Conservation (phyloP, 2,888 invertebrate genomes). For the Hylaea fasciaria region DNA sequence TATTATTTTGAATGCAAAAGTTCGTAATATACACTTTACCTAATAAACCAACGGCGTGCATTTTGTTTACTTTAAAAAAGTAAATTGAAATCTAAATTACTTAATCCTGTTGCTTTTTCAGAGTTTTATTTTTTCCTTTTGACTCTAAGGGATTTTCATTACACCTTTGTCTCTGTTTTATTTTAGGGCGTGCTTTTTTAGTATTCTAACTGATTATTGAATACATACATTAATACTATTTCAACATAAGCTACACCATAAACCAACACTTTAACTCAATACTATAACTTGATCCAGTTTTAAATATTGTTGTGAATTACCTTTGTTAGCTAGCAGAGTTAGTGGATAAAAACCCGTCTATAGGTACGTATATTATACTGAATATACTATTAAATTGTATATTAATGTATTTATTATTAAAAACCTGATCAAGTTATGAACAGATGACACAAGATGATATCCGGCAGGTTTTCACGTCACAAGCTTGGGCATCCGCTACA, state of each 20-base stretch:
- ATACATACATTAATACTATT: background rate
- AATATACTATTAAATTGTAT: background rate
- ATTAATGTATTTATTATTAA: background rate
- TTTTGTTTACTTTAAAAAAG: background rate
- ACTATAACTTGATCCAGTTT: background rate
- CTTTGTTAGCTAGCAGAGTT: background rate
- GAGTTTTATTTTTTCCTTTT: too few relatives aligned
- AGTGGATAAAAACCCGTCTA: background rate
- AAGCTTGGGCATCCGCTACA: conserved; percentile 33
- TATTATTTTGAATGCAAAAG: background rate
- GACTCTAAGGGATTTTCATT: too few relatives aligned
- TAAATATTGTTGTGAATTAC: too few relatives aligned
- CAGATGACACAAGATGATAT: conserved; percentile 14
- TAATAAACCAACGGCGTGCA: background rate
- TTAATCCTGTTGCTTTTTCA: too few relatives aligned
- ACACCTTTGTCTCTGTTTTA: too few relatives aligned
- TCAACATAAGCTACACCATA: background rate
- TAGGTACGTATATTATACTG: too few relatives aligned
- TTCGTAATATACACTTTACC: conserved; percentile 4
- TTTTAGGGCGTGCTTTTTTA: background rate
- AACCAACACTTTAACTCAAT: background rate
- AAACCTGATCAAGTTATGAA: conserved; percentile 15
- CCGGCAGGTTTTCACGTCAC: conserved; percentile 25
- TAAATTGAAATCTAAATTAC: too few relatives aligned
- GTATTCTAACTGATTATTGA: background rate